phyloP scores from a whole-genome alignment of 2,888 invertebrate genomes.

The Peribatodes rhomboidaria region DNA sequence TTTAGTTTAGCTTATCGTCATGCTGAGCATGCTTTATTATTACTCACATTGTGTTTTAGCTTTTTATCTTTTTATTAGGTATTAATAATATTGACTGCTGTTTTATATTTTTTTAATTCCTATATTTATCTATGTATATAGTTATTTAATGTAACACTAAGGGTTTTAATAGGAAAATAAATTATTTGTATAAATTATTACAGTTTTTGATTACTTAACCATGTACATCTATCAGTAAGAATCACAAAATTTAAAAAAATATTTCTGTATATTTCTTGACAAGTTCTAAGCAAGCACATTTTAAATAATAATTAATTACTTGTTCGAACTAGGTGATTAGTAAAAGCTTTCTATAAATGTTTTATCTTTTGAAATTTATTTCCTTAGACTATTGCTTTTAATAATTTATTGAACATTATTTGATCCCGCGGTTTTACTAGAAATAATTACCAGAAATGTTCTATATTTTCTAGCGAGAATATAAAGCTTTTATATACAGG shows the following conservation, averaged over 20 bases:
- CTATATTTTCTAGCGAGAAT: no score
- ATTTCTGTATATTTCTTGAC: background rate
- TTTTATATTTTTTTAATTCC: constrained; percentile 10
- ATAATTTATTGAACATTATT: background rate
- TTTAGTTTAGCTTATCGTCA: constrained; percentile 8
- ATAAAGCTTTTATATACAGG: no score
- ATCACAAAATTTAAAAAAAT: background rate
- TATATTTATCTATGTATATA: constrained; percentile 38
- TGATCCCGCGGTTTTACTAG: background rate
- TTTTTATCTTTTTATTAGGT: background rate
- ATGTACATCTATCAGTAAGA: background rate
- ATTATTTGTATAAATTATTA: constrained; percentile 52
- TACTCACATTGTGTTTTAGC: constrained; percentile 2
- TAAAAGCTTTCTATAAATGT: background rate
- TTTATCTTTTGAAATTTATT: background rate
- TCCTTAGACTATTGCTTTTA: no score
- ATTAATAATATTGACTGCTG: constrained; percentile 22
- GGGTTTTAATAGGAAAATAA: constrained; percentile 57
- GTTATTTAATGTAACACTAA: constrained; percentile 40
- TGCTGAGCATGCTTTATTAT: constrained; percentile 20
- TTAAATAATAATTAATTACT: background rate
- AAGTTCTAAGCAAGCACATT: background rate
- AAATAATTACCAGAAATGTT: background rate
- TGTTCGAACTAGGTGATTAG: constrained; percentile 6
- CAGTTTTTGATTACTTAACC: constrained; percentile 13